These are phyloP conservation scores for Trinorchestia longiramus DNA, from an alignment of 1,140 invertebrate genomes.

Conservation along the genomic window DNA sequence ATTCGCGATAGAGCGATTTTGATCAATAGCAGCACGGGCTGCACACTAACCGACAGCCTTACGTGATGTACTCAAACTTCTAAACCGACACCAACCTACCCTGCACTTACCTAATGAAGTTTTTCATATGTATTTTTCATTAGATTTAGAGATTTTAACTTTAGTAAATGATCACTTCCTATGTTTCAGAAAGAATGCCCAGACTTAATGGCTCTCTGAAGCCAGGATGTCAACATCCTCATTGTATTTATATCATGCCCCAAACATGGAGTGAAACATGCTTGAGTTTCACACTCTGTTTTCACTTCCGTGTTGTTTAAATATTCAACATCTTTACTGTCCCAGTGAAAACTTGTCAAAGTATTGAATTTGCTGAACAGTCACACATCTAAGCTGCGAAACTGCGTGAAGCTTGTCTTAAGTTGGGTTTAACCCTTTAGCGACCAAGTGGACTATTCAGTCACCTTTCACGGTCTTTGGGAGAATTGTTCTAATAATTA, in stretches of 20 bases:
- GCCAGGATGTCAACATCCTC: neutral
- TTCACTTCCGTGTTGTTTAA: neutral
- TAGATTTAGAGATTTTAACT: neutral
- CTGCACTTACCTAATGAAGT: neutral
- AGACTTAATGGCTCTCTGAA: neutral
- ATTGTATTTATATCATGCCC: too few species aligned
- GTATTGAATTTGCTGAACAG: too few species aligned
- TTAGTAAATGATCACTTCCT: neutral
- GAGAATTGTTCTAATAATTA: too few species aligned
- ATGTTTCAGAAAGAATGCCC: neutral
- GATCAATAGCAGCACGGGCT: neutral
- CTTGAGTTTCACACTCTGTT: conserved; percentile 13
- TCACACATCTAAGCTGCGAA: too few species aligned
- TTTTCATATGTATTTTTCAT: neutral
- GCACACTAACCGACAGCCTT: neutral
- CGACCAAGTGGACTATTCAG: too few species aligned
- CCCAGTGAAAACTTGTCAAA: neutral
- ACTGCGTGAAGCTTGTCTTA: too few species aligned
- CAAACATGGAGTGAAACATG: neutral
- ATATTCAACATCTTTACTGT: neutral
- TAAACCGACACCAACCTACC: neutral
- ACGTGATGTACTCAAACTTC: neutral
- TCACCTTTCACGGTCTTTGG: too few species aligned
- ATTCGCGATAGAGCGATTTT: neutral
- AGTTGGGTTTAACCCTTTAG: too few species aligned